These are phyloP conservation scores for Lepidocyrtoides sp. DNA, from an alignment of 2,888 invertebrate species.

Conservation along the genomic window DNA sequence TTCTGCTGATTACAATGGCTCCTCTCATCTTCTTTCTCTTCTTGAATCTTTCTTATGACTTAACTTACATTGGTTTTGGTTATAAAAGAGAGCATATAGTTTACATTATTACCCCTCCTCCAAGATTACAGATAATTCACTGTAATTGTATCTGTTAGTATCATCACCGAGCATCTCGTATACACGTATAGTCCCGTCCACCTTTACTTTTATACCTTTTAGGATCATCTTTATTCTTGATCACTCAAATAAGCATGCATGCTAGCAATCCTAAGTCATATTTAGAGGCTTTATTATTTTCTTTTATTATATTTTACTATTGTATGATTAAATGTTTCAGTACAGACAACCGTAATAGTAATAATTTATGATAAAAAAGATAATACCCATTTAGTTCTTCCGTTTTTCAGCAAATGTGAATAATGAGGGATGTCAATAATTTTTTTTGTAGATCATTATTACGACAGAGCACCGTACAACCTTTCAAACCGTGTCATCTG, in stretches of 20 bases:
- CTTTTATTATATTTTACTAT: too few relatives aligned
- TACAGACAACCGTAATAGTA: slow-evolving; percentile 30
- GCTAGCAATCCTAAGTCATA: too few relatives aligned
- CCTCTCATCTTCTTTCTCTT: neutral
- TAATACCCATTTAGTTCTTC: slow-evolving; percentile 1
- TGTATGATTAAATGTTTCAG: neutral
- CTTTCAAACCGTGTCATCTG: slow-evolving; percentile 49
- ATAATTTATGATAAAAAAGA: slow-evolving; percentile 49
- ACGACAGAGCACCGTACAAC: neutral
- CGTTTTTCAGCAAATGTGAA: slow-evolving; percentile 55
- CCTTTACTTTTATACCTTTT: too few relatives aligned
- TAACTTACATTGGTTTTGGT: neutral
- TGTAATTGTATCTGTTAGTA: slow-evolving; percentile 12
- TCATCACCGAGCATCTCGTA: neutral
- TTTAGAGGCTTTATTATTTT: too few relatives aligned
- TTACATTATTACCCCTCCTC: slow-evolving; percentile 51
- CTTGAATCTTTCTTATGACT: neutral
- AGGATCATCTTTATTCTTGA: neutral
- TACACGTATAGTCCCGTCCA: neutral
- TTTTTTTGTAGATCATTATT: neutral
- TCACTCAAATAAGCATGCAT: slow-evolving; percentile 42
- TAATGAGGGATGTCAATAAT: slow-evolving; percentile 38
- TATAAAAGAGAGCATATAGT: neutral
- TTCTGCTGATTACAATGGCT: slow-evolving; percentile 35
- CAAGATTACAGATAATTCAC: slow-evolving; percentile 34